Conservation (phyloP, 2,888 invertebrate genomes). For the Ceratothoa steindachneri region DNA sequence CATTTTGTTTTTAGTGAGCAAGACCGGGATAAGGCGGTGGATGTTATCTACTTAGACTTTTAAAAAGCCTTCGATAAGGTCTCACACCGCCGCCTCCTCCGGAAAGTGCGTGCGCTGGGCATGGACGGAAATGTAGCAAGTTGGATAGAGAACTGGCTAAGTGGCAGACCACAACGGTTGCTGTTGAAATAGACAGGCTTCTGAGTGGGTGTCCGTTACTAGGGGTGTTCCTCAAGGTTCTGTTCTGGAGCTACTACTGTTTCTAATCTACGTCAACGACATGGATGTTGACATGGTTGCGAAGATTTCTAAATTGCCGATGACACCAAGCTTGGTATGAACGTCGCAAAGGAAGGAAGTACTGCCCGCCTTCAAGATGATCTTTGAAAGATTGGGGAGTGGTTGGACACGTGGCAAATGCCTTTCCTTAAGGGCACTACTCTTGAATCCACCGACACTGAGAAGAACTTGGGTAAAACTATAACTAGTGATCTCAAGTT, state of each 20-base stretch:
- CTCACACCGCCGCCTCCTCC: neutral
- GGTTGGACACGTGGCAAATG: neutral
- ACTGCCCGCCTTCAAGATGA: neutral
- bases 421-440: too few relatives aligned
- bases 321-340: neutral
- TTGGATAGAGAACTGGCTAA: neutral
- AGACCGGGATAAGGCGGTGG: neutral
- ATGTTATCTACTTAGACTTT: neutral
- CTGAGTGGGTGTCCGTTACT: neutral
- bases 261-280: neutral
- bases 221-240: neutral
- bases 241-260: neutral
- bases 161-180: neutral
- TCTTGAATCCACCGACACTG: too few relatives aligned
- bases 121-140: neutral
- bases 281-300: neutral
- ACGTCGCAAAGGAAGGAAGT: neutral
- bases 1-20: neutral
- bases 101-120: neutral
- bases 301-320: neutral
- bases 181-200: neutral
- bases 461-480: too few relatives aligned
- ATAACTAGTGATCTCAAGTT: too few relatives aligned
- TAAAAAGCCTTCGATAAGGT: neutral
- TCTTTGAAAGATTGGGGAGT: neutral